Conservation (phyloP, 1,140 invertebrate genomes). For the Drosophila ficusphila region DNA sequence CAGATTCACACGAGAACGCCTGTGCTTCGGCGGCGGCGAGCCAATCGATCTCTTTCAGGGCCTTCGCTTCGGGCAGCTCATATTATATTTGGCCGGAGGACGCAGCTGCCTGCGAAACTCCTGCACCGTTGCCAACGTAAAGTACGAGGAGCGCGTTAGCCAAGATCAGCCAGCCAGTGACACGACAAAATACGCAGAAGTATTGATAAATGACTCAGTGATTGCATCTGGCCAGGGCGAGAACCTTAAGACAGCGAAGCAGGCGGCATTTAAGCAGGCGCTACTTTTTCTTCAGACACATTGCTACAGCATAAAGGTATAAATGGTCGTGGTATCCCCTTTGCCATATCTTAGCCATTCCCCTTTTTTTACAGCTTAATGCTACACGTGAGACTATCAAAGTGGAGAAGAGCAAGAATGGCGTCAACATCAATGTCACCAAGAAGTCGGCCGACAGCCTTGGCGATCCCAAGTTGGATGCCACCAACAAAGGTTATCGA, state of each 20-base stretch:
- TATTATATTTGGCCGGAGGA: slow-evolving; percentile 58
- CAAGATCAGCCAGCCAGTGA: slow-evolving; percentile 3
- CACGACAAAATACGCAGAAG: slow-evolving; percentile 33
- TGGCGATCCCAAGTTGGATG: slow-evolving; percentile 72
- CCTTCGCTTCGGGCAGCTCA: slow-evolving; percentile 53
- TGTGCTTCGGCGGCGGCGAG: slow-evolving; percentile 58
- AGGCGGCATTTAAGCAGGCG: slow-evolving; percentile 82
- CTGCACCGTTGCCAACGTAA: slow-evolving; percentile 30
- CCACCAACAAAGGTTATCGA: slow-evolving; percentile 87
- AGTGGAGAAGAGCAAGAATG: slow-evolving; percentile 68
- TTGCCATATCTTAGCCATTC: background rate
- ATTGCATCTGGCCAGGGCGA: slow-evolving; percentile 64
- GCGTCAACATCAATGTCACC: slow-evolving; percentile 64
- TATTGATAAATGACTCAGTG: slow-evolving; percentile 80
- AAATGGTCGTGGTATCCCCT: background rate
- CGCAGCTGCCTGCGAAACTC: slow-evolving; percentile 64
- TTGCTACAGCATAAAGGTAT: slow-evolving; percentile 86
- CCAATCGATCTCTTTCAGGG: slow-evolving; percentile 59
- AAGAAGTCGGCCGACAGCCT: slow-evolving; percentile 56
- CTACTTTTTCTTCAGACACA: slow-evolving; percentile 83
- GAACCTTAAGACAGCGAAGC: slow-evolving; percentile 84
- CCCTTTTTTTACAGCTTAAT: slow-evolving; percentile 48
- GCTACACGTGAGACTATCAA: slow-evolving; percentile 65
- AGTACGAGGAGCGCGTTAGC: slow-evolving; percentile 55
- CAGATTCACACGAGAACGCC: slow-evolving; percentile 29